phyloP scores from a whole-genome alignment of 2,888 invertebrate genomes.

The Aethes cnicana region DNA sequence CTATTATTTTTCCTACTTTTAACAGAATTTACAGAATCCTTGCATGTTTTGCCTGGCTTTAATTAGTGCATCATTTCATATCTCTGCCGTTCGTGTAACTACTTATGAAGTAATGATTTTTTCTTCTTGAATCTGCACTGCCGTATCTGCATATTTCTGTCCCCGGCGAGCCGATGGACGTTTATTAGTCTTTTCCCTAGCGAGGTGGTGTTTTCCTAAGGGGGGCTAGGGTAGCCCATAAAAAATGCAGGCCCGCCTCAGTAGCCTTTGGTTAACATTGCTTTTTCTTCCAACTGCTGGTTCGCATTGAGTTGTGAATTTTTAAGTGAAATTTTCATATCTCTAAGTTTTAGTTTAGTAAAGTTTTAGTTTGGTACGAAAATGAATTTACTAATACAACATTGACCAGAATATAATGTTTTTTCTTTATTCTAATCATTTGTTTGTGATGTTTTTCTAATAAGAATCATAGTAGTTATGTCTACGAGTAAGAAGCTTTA shows the following conservation, averaged over 20 bases:
- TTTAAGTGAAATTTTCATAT: conserved; percentile 41
- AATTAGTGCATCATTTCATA: no score
- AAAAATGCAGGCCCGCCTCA: conserved; percentile 69
- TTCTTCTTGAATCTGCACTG: conserved; percentile 24
- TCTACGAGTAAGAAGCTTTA: no score
- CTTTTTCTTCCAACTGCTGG: conserved; percentile 51
- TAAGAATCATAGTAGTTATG: no score
- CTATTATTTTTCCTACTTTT: no score
- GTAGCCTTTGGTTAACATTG: conserved; percentile 57
- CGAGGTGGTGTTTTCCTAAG: conserved; percentile 71
- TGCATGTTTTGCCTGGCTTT: no score
- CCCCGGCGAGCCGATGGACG: conserved; percentile 41
- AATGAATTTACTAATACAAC: no score
- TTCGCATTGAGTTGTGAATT: conserved; percentile 50
- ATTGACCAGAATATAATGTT: no score
- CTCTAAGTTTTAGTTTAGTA: conserved; percentile 23
- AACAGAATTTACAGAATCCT: no score
- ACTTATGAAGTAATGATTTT: background rate
- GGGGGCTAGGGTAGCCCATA: conserved; percentile 61
- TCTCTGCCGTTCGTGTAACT: no score
- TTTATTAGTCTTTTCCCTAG: conserved; percentile 71
- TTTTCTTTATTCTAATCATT: no score
- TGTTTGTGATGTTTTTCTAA: no score
- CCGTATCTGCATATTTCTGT: conserved; percentile 35
- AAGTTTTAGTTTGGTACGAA: background rate